phyloP scores from a whole-genome alignment of 2,113 vertebrate genomes.

The Accipiter cooperii region DNA sequence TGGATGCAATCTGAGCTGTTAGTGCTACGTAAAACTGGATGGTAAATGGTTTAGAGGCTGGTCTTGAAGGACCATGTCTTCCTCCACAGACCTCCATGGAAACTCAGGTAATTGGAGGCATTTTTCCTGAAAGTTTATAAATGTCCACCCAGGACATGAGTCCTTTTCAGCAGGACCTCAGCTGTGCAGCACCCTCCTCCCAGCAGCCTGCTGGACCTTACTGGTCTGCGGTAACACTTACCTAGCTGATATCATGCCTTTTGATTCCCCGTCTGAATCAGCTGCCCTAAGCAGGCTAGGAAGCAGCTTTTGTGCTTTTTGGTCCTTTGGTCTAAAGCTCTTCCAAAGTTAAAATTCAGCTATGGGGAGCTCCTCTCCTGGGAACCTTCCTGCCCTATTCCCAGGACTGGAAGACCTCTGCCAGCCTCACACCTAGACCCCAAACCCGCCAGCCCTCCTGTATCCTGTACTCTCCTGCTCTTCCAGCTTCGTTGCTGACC shows the following conservation, averaged over 20 bases:
- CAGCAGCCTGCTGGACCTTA: not conserved
- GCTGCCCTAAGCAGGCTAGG: not conserved
- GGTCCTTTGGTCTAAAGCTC: not conserved
- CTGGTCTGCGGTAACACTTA: not conserved
- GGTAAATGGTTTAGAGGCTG: not conserved
- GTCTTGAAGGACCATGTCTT: not conserved
- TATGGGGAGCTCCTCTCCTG: not conserved
- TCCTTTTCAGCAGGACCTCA: not conserved
- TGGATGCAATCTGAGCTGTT: slow-evolving; percentile 2
- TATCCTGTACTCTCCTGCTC: not conserved
- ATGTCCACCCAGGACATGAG: not conserved
- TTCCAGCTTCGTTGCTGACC: not conserved
- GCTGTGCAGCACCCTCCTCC: not conserved
- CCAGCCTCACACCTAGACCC: not conserved
- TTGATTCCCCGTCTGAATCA: not conserved
- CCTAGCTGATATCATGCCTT: not conserved
- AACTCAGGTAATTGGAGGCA: not conserved
- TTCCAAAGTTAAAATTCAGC: not conserved
- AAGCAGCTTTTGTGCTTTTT: not conserved
- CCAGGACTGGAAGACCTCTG: not conserved
- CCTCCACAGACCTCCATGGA: not conserved
- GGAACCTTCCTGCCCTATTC: not conserved
- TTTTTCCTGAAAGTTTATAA: not conserved
- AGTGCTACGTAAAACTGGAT: not conserved
- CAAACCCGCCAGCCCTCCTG: not conserved